Evolutionary conservation across 1,140 invertebrate species (phyloP).

Genomic region (Hycleus phaleratus): DNA sequence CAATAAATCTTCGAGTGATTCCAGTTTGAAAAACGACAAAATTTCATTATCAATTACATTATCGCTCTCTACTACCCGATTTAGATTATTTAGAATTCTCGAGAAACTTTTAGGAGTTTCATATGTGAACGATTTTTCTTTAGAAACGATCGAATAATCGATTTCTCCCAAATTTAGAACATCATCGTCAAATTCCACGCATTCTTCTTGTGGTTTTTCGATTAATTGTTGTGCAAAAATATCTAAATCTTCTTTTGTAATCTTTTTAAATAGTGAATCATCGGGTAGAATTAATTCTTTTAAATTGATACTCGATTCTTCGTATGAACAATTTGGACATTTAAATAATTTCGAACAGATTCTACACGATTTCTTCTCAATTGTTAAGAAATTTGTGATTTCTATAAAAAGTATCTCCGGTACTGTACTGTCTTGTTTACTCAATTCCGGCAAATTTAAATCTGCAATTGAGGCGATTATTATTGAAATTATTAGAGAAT

Average conservation of each 20-base stretch:
- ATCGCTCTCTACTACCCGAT: not conserved
- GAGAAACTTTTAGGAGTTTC: slow-evolving; percentile 24
- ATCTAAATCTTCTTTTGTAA: slow-evolving; percentile 16
- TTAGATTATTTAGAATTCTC: slow-evolving; percentile 17
- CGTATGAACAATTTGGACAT: slow-evolving; percentile 10
- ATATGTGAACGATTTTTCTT: slow-evolving; percentile 21
- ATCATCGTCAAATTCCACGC: slow-evolving; percentile 2
- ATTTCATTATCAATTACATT: not conserved
- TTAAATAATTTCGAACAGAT: slow-evolving; percentile 17
- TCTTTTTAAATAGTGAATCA: slow-evolving; percentile 15
- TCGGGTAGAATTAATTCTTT: slow-evolving; percentile 13
- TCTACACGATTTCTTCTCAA: slow-evolving; percentile 8
- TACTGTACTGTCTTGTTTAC: not conserved
- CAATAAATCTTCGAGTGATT: slow-evolving; percentile 16
- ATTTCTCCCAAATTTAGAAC: not conserved
- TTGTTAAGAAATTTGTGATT: slow-evolving; percentile 18
- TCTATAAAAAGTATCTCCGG: slow-evolving; percentile 14
- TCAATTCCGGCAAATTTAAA: not conserved
- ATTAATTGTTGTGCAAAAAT: slow-evolving; percentile 4
- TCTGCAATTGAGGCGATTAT: not conserved
- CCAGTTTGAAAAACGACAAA: slow-evolving; percentile 18
- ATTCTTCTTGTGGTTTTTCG: not conserved
- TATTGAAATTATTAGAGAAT: not conserved
- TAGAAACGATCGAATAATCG: too few species aligned
- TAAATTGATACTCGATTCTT: not conserved